These are phyloP conservation scores for Micrasema minimum DNA, from an alignment of 1,140 invertebrate genomes.

Conservation along the genomic window DNA sequence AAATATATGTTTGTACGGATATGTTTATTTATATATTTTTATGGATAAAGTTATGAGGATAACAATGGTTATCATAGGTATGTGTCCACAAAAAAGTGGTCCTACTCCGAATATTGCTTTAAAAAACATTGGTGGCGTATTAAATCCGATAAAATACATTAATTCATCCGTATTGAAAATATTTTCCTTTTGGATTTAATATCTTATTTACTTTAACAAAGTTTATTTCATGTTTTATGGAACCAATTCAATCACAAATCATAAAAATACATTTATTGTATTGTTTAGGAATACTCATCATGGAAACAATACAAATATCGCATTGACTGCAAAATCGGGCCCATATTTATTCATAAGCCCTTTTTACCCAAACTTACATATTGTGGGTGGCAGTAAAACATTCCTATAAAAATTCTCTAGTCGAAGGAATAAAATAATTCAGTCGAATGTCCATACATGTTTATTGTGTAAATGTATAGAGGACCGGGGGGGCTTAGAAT, in stretches of 20 bases:
- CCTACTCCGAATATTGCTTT: no score
- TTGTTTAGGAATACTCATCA: slow-evolving; percentile 16
- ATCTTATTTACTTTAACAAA: no score
- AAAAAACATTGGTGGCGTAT: no score
- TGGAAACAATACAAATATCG: slow-evolving; percentile 35
- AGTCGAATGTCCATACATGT: slow-evolving; percentile 45
- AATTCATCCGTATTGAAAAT: no score
- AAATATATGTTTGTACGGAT: no score
- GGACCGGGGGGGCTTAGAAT: slow-evolving; percentile 5
- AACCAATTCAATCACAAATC: slow-evolving; percentile 29
- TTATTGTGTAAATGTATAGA: slow-evolving; percentile 31
- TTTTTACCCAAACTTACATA: slow-evolving; percentile 42
- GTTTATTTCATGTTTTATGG: no score
- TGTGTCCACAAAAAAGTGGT: no score
- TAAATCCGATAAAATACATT: no score
- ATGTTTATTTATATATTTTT: no score
- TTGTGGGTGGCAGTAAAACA: slow-evolving; percentile 49
- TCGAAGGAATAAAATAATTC: slow-evolving; percentile 48
- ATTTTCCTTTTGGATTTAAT: no score
- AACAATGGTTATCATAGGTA: no score
- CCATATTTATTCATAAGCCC: slow-evolving; percentile 46
- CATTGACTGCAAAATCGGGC: slow-evolving; percentile 37
- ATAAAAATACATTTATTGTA: slow-evolving; percentile 24
- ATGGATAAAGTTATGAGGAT: no score
- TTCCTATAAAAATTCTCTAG: slow-evolving; percentile 50